Percentiles rank a stretch among this genome's conserved stretches.
Conservation (phyloP, 2,888 invertebrate species). For the Amblyteles armatorius region DNA sequence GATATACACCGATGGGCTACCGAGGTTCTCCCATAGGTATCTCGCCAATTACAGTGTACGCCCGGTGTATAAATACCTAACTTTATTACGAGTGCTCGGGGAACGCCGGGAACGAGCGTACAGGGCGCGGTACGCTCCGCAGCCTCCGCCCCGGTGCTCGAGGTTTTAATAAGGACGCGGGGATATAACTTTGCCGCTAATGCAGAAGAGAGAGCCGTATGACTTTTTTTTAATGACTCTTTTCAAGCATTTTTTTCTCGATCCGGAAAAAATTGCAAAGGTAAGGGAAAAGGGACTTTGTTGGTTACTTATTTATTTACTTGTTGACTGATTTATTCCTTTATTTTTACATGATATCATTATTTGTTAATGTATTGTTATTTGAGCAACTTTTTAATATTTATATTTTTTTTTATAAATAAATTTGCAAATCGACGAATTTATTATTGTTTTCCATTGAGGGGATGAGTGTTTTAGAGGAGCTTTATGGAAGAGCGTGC, state of each 20-base stretch:
- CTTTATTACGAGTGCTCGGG: slow-evolving; percentile 57
- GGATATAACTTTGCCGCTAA: slow-evolving; percentile 47
- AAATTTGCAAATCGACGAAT: neutral
- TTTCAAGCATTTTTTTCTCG: neutral
- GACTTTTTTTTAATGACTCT: slow-evolving; percentile 21
- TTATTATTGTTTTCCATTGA: neutral
- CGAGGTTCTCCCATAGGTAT: slow-evolving; percentile 37
- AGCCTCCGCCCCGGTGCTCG: slow-evolving; percentile 46
- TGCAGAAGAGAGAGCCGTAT: slow-evolving; percentile 14
- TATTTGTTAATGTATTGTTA: too few species aligned
- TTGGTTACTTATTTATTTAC: neutral
- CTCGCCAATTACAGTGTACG: slow-evolving; percentile 78
- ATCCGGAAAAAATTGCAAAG: neutral
- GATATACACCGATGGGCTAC: slow-evolving; percentile 21
- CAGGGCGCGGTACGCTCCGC: slow-evolving; percentile 44
- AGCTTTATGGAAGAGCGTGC: slow-evolving; percentile 4
- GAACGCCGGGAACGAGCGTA: slow-evolving; percentile 18
- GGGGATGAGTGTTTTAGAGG: slow-evolving; percentile 11
- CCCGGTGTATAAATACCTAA: slow-evolving; percentile 76
- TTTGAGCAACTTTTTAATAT: too few species aligned
- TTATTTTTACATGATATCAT: too few species aligned
- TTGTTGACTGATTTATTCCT: neutral
- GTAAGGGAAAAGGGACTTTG: neutral
- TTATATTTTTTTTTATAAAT: too few species aligned
- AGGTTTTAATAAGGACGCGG: slow-evolving; percentile 53